phyloP scores from a whole-genome alignment of 2,797 vertebrate species.

The Lates japonicus region DNA sequence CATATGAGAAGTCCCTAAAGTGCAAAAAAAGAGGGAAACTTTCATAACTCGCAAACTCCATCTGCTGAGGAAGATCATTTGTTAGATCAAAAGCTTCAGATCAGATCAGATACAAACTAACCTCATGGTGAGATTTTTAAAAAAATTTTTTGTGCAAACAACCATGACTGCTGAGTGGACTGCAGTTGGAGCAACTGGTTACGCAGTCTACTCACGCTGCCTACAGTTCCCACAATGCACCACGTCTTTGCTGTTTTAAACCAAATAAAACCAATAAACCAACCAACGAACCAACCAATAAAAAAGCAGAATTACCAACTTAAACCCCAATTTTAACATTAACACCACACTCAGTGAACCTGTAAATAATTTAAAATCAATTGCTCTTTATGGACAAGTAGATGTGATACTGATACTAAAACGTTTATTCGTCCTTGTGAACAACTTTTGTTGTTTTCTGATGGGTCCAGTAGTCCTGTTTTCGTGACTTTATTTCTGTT shows the following conservation, averaged over 20 bases:
- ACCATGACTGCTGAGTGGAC: too few species aligned
- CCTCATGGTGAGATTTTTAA: neutral
- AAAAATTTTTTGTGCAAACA: too few species aligned
- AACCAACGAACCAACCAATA: too few species aligned
- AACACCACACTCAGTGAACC: neutral
- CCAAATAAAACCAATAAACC: too few species aligned
- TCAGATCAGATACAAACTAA: neutral
- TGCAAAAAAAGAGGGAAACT: too few species aligned
- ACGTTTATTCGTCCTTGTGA: too few species aligned
- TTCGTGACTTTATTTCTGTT: too few species aligned
- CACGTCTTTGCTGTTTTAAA: neutral
- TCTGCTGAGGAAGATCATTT: neutral
- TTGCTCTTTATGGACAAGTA: neutral
- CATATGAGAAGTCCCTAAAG: too few species aligned
- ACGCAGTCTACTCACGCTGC: neutral
- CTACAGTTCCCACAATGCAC: slow-evolving; percentile 34
- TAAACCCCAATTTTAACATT: neutral
- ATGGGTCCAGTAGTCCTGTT: too few species aligned
- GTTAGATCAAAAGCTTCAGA: slow-evolving; percentile 13
- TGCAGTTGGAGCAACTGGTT: too few species aligned
- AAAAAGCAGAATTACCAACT: neutral
- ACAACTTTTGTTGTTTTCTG: too few species aligned
- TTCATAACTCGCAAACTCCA: too few species aligned
- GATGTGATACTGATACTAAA: neutral
- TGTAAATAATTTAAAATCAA: neutral